A percentile compares a stretch with the other conserved stretches of the same genome.
Conservation (phyloP, 2,888 invertebrate genomes). For the Ophraella communa region DNA sequence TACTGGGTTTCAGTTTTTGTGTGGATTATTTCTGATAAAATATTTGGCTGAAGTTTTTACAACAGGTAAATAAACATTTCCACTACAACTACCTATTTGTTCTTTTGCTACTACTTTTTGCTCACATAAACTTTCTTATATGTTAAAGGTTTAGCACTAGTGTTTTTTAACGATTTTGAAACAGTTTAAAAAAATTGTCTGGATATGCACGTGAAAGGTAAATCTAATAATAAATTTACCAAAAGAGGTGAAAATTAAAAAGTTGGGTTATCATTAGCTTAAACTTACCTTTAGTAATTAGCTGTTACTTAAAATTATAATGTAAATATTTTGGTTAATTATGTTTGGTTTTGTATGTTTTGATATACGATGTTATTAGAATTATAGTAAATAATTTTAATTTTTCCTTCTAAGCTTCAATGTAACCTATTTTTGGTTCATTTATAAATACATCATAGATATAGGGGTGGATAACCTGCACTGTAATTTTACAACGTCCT, state of each 20-base stretch:
- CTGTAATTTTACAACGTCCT: too few species aligned
- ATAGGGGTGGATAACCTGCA: background rate
- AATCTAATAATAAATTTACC: background rate
- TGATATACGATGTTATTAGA: too few species aligned
- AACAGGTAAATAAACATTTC: slow-evolving; percentile 12
- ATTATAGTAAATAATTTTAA: too few species aligned
- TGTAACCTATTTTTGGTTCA: background rate
- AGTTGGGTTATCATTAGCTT: background rate
- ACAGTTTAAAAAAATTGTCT: slow-evolving; percentile 6
- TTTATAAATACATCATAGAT: background rate
- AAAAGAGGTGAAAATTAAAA: background rate
- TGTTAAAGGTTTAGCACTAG: background rate
- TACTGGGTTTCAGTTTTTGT: slow-evolving; percentile 12
- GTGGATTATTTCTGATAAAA: background rate
- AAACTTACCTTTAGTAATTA: background rate
- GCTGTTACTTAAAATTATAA: too few species aligned
- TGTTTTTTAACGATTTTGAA: background rate
- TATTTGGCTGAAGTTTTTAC: background rate
- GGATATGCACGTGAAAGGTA: background rate
- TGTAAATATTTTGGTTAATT: too few species aligned
- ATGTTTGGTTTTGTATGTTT: too few species aligned
- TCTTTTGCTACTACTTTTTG: background rate
- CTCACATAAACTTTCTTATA: background rate
- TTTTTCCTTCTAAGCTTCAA: background rate
- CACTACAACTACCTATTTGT: background rate